phyloP scores from a whole-genome alignment of 2,888 invertebrate species.

The Dynastes tityus region DNA sequence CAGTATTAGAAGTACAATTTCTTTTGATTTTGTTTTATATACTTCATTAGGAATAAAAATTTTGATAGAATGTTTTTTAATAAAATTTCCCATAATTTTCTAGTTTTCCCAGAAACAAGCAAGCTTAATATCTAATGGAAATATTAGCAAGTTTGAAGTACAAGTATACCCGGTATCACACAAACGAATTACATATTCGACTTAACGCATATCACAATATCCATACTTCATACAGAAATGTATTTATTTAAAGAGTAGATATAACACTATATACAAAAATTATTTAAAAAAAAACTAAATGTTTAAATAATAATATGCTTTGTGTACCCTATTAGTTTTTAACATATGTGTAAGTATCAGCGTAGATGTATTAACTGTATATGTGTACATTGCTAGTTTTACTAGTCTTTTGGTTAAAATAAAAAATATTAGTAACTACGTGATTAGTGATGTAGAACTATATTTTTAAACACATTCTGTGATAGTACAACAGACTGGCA shows the following conservation, averaged over 20 bases:
- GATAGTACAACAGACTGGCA: slow-evolving; percentile 69
- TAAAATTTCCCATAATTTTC: too few species aligned
- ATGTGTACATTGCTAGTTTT: slow-evolving; percentile 21
- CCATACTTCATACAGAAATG: too few species aligned
- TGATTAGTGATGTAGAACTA: slow-evolving; percentile 46
- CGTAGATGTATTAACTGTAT: neutral
- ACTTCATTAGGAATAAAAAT: too few species aligned
- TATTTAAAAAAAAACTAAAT: neutral
- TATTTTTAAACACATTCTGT: slow-evolving; percentile 63
- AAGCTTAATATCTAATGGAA: too few species aligned
- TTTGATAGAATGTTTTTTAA: too few species aligned
- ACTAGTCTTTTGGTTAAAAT: slow-evolving; percentile 27
- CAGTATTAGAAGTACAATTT: too few species aligned
- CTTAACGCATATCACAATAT: too few species aligned
- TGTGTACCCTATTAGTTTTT: neutral
- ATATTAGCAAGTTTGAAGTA: too few species aligned
- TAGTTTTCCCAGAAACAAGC: too few species aligned
- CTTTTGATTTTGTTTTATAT: too few species aligned
- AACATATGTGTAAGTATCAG: neutral
- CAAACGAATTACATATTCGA: too few species aligned
- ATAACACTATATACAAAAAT: slow-evolving; percentile 1
- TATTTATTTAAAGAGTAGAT: neutral
- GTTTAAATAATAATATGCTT: neutral
- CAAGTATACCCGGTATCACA: too few species aligned
- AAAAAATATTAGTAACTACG: neutral